Evolutionary conservation across 2,113 vertebrate genomes (phyloP).

Genomic region (Ceyx cyanopectus): DNA sequence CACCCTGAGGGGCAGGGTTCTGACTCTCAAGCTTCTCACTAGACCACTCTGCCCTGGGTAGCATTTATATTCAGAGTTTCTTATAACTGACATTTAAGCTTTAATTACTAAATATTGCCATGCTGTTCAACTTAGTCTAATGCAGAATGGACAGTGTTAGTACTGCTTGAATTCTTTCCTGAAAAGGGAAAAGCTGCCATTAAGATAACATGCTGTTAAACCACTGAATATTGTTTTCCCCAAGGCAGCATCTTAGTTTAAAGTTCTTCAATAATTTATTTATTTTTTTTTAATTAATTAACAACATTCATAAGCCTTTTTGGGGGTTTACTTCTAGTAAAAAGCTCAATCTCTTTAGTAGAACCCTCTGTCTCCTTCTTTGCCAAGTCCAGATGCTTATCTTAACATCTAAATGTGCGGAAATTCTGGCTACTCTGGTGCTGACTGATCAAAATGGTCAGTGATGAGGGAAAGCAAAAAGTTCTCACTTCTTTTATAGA

Average conservation of each 20-base stretch:
- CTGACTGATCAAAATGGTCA: not conserved
- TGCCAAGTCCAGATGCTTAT: not conserved
- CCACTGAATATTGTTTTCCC: not conserved
- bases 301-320: accelerated
- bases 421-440: not conserved
- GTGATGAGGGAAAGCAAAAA: not conserved
- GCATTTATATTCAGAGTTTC: not conserved
- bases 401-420: not conserved
- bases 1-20: accelerated
- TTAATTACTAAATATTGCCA: not conserved
- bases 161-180: not conserved
- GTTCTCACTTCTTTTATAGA: not conserved
- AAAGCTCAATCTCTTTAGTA: not conserved
- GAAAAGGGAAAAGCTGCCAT: not conserved
- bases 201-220: not conserved
- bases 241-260: not conserved
- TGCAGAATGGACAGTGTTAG: not conserved
- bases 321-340: too few relatives aligned
- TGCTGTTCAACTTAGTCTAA: not conserved
- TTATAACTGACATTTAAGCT: not conserved
- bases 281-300: not conserved
- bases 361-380: not conserved
- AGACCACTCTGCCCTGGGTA: not conserved
- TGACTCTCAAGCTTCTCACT: not conserved
- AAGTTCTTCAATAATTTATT: not conserved